Evolutionary conservation across 2,888 invertebrate genomes (phyloP).

Genomic region (Leptinotarsa tumamoca): DNA sequence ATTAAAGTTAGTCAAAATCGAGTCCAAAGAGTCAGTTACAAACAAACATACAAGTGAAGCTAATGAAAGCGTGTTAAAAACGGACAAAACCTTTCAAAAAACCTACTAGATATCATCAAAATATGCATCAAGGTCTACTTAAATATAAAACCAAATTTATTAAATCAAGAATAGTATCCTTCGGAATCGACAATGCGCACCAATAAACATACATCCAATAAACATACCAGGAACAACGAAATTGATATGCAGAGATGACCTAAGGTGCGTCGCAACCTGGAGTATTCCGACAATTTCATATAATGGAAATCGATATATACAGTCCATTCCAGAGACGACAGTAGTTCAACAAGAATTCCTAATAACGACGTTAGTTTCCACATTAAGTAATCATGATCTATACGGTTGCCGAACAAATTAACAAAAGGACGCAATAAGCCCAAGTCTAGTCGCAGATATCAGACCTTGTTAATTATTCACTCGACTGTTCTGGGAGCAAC

Average conservation of each 20-base stretch:
- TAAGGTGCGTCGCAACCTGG: neutral
- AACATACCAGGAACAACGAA: neutral
- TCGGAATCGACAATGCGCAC: neutral
- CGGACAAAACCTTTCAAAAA: no score
- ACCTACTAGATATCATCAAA: no score
- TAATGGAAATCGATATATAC: constrained; percentile 12
- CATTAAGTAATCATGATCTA: constrained; percentile 10
- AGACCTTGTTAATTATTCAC: constrained; percentile 1
- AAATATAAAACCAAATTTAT: no score
- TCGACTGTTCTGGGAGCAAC: neutral
- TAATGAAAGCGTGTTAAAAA: no score
- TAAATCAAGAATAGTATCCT: neutral
- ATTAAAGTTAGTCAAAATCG: no score
- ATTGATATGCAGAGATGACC: neutral
- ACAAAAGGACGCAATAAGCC: neutral
- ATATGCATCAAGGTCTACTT: no score
- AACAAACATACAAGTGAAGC: no score
- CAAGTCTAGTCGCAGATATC: constrained; percentile 8
- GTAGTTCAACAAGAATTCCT: constrained; percentile 14
- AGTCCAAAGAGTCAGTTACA: no score
- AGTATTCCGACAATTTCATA: constrained; percentile 15
- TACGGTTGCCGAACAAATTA: neutral
- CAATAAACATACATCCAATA: neutral
- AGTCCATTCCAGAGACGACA: constrained; percentile 9
- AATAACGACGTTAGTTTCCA: constrained; percentile 15